A percentile compares a stretch with the other conserved stretches of the same genome.
Evolutionary conservation across 92 coral and sea anemone genomes (phyloP).

Genomic region (Phenganax marumi): DNA sequence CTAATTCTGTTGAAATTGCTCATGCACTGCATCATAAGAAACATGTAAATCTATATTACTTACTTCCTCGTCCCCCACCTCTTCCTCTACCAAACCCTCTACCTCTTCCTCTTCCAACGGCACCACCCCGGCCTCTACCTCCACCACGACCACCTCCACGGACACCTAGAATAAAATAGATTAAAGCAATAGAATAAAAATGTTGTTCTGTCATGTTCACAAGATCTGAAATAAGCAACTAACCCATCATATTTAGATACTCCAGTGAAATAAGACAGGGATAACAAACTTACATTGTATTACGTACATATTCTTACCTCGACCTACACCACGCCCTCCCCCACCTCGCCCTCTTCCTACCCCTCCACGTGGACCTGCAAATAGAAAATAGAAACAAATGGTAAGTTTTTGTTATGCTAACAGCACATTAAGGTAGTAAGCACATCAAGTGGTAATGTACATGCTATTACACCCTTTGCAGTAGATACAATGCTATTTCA

Average conservation of each 20-base stretch:
- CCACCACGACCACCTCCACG: conserved; percentile 45
- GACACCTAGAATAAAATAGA: conserved; percentile 28
- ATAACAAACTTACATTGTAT: too few relatives aligned
- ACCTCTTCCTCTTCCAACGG: conserved; percentile 51
- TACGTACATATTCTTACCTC: neutral
- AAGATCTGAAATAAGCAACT: too few relatives aligned
- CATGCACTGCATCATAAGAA: neutral
- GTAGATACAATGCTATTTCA: too few relatives aligned
- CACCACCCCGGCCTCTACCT: conserved; percentile 49
- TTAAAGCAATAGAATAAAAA: too few relatives aligned
- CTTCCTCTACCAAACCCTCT: conserved; percentile 65
- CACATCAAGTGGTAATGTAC: too few relatives aligned
- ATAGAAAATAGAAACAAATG: too few relatives aligned
- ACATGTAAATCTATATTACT: conserved; percentile 25
- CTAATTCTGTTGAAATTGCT: neutral
- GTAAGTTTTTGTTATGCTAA: too few relatives aligned
- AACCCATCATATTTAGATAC: too few relatives aligned
- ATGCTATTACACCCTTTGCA: too few relatives aligned
- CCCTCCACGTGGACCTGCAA: conserved; percentile 65
- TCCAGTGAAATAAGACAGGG: too few relatives aligned
- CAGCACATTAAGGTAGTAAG: too few relatives aligned
- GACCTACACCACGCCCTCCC: conserved; percentile 60
- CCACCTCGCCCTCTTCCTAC: conserved; percentile 83
- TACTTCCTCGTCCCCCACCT: conserved; percentile 57
- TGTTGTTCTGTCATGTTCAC: too few relatives aligned